Percentiles rank a stretch among this genome's conserved stretches.
Evolutionary conservation across 2,888 invertebrate genomes (phyloP).

Genomic region (Julus scandinavius): DNA sequence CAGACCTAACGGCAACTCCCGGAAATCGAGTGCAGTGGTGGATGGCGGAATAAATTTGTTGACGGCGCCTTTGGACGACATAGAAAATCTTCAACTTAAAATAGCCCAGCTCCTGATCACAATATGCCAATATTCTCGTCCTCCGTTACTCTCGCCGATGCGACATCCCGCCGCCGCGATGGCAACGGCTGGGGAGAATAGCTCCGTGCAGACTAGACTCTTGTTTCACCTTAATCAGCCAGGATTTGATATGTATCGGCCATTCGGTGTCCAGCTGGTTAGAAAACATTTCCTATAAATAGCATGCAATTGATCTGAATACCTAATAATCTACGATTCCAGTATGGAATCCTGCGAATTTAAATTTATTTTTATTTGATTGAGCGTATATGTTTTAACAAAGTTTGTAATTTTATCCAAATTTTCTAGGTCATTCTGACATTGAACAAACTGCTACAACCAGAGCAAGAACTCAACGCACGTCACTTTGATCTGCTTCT

Average conservation of each 20-base stretch:
- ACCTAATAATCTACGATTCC: no score
- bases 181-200: background rate
- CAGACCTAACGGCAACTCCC: background rate
- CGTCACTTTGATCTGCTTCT: background rate
- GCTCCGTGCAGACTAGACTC: background rate
- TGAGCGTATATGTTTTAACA: background rate
- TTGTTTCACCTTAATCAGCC: background rate
- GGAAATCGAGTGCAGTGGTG: background rate
- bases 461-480: constrained; percentile 5
- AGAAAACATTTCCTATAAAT: background rate
- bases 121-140: constrained; percentile 4
- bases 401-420: background rate
- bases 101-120: background rate
- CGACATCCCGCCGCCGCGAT: constrained; percentile 9
- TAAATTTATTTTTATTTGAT: no score
- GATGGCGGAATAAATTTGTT: background rate
- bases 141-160: constrained; percentile 29
- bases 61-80: background rate
- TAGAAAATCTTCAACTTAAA: constrained; percentile 6
- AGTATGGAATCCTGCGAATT: no score
- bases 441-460: background rate
- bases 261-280: constrained; percentile 19
- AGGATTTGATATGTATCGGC: background rate
- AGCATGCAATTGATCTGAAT: no score
- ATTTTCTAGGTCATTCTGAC: background rate